Percentiles rank a stretch among this genome's conserved stretches.
These are phyloP conservation scores for Asbolus verrucosus DNA, from an alignment of 1,140 invertebrate species.

Conservation along the genomic window DNA sequence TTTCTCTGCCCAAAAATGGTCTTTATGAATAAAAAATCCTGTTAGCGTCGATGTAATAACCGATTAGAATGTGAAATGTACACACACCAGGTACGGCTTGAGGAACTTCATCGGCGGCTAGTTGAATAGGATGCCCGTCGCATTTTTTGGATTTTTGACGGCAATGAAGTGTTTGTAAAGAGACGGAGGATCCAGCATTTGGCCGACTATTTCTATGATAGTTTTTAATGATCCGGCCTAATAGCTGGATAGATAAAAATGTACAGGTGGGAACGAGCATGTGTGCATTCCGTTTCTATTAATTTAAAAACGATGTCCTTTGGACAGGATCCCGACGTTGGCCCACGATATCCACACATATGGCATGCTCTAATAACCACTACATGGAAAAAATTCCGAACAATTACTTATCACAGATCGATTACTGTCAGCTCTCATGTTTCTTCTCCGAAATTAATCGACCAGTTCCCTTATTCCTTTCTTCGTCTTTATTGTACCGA, in stretches of 20 bases:
- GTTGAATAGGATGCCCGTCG: slow-evolving; percentile 28
- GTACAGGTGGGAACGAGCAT: slow-evolving; percentile 35
- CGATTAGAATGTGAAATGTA: slow-evolving; percentile 6
- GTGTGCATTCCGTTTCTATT: slow-evolving; percentile 36
- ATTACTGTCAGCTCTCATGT: slow-evolving; percentile 32
- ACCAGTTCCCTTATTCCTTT: slow-evolving; percentile 23
- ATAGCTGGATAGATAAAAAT: slow-evolving; percentile 30
- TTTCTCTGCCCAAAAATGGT: not conserved
- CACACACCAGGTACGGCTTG: not conserved
- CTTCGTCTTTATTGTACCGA: slow-evolving; percentile 6
- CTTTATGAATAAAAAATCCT: not conserved
- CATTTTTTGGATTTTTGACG: slow-evolving; percentile 38
- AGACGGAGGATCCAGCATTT: slow-evolving; percentile 29
- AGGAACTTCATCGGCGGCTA: slow-evolving; percentile 13
- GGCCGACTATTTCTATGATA: slow-evolving; percentile 20
- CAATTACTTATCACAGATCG: slow-evolving; percentile 28
- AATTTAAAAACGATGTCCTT: slow-evolving; percentile 32
- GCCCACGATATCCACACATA: slow-evolving; percentile 25
- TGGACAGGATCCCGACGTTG: slow-evolving; percentile 18
- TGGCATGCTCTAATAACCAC: slow-evolving; percentile 31
- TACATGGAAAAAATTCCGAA: slow-evolving; percentile 21
- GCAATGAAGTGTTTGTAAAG: slow-evolving; percentile 37
- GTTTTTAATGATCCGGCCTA: slow-evolving; percentile 33
- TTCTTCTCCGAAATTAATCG: slow-evolving; percentile 34
- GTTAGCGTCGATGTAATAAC: slow-evolving; percentile 15